Percentiles rank a stretch among this genome's conserved stretches.
Conservation (phyloP, 2,113 vertebrate species). For the Arothron firmamentum region DNA sequence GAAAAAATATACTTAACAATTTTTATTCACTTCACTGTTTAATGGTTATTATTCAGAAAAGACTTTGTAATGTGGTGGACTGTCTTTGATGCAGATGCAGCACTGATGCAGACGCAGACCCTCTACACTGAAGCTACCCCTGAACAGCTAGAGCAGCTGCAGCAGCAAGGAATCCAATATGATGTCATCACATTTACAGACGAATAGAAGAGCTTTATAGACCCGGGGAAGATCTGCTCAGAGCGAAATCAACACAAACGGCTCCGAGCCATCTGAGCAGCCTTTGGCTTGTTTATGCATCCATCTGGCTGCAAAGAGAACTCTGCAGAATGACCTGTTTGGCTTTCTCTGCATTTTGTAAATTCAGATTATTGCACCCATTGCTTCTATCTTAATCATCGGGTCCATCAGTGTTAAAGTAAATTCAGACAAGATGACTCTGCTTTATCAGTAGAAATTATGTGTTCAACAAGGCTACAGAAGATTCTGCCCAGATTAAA, state of each 20-base stretch:
- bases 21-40: neutral
- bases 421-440: constrained; percentile 16
- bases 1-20: neutral
- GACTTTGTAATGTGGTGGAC: neutral
- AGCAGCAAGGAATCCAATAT: constrained; percentile 88
- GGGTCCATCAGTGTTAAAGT: constrained; percentile 34
- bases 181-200: constrained; percentile 87
- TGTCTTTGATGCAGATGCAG: constrained; percentile 82
- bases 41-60: neutral
- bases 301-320: constrained; percentile 27
- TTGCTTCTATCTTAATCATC: constrained; percentile 55
- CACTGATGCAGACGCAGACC: constrained; percentile 83
- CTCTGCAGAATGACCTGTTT: constrained; percentile 10
- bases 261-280: constrained; percentile 23
- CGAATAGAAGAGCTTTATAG: constrained; percentile 61
- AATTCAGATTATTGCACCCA: constrained; percentile 36
- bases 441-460: constrained; percentile 45
- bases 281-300: constrained; percentile 46
- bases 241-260: constrained; percentile 11
- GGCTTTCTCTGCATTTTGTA: constrained; percentile 37
- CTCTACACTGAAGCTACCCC: constrained; percentile 83
- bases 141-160: constrained; percentile 88
- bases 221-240: neutral
- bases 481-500: neutral
- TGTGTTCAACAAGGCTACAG: constrained; percentile 17